Evolutionary conservation across 2,888 invertebrate genomes (phyloP).

Genomic region (Protophormia terraenovae): DNA sequence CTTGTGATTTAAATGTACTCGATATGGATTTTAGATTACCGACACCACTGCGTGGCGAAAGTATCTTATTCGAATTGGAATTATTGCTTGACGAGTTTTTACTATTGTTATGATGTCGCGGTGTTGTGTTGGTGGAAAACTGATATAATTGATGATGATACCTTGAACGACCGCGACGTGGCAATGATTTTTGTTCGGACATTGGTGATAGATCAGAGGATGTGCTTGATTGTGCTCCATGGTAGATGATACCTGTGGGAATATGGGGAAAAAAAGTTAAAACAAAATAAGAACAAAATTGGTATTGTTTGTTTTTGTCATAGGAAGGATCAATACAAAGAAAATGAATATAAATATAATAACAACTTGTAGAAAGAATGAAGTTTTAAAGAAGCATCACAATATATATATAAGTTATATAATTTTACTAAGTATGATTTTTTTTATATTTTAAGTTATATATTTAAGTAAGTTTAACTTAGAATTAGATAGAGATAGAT

Average conservation of each 20-base stretch:
- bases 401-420: not conserved
- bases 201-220: constrained; percentile 90
- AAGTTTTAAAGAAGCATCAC: not conserved
- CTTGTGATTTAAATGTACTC: constrained; percentile 81
- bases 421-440: not conserved
- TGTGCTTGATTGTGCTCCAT: constrained; percentile 89
- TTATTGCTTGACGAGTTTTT: constrained; percentile 75
- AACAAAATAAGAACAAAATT: constrained; percentile 52
- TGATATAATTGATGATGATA: constrained; percentile 83
- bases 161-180: constrained; percentile 87
- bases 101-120: constrained; percentile 82
- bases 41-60: constrained; percentile 80
- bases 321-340: constrained; percentile 2
- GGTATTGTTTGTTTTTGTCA: constrained; percentile 25
- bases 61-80: constrained; percentile 76
- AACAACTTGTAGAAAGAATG: not conserved
- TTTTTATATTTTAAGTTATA: not conserved
- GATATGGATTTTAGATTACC: constrained; percentile 80
- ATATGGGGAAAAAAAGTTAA: constrained; percentile 66
- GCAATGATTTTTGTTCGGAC: constrained; percentile 89
- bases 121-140: constrained; percentile 82
- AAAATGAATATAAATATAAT: not conserved
- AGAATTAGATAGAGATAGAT: not conserved
- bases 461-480: not conserved
- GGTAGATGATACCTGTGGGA: constrained; percentile 86